Percentiles rank a stretch among this genome's conserved stretches.
Evolutionary conservation across 2,797 vertebrate species (phyloP).

Genomic region (Potorous gilbertii): DNA sequence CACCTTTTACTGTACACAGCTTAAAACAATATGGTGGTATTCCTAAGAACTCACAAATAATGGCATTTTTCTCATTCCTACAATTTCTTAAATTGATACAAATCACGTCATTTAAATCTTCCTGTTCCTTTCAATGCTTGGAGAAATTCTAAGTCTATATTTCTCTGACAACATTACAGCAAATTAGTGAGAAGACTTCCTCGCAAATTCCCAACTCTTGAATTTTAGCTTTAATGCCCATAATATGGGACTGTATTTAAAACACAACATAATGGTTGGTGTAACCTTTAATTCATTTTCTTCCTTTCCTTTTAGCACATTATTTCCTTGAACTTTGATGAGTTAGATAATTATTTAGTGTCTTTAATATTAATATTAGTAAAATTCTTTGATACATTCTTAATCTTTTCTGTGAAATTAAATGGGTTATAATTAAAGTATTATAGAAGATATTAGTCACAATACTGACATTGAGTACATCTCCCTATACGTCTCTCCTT

Average conservation of each 20-base stretch:
- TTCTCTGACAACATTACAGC: not conserved
- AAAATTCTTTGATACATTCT: slow-evolving; percentile 11
- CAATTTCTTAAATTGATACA: not conserved
- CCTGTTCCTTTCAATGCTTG: not conserved
- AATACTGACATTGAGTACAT: not conserved
- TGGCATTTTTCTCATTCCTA: not conserved
- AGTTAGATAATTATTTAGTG: slow-evolving; percentile 7
- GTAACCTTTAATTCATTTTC: not conserved
- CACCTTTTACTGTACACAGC: not conserved
- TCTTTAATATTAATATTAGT: not conserved
- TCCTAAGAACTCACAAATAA: not conserved
- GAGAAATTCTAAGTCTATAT: not conserved
- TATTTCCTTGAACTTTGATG: not conserved
- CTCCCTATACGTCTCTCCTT: not conserved
- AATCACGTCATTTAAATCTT: not conserved
- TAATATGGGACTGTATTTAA: not conserved
- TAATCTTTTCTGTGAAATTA: not conserved
- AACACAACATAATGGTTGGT: not conserved
- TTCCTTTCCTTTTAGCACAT: not conserved
- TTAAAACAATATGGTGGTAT: not conserved
- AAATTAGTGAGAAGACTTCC: not conserved
- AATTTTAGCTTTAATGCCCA: not conserved
- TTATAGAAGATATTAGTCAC: not conserved
- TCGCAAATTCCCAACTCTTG: not conserved
- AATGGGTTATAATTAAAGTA: not conserved